Conservation (phyloP, 2,113 vertebrate genomes). For the Plotosus lineatus region DNA sequence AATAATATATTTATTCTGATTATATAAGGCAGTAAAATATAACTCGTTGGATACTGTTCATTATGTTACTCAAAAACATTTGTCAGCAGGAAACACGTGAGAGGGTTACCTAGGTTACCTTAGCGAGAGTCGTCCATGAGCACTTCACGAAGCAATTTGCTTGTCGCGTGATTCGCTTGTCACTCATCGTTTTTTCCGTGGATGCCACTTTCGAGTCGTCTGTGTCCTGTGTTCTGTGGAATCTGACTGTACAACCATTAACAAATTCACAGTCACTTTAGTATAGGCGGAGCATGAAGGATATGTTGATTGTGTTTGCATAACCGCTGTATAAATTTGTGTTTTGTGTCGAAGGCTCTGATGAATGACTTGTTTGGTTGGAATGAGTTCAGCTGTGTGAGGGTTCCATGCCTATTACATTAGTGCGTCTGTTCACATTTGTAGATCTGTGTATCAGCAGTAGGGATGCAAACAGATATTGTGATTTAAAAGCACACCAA, state of each 20-base stretch:
- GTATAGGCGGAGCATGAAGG: constrained; percentile 7
- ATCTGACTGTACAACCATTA: not conserved
- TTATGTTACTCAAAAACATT: too few species aligned
- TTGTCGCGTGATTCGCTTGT: too few species aligned
- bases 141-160: too few species aligned
- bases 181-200: too few species aligned
- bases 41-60: too few species aligned
- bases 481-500: too few species aligned
- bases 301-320: constrained; percentile 39
- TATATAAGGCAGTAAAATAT: too few species aligned
- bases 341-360: constrained; percentile 31
- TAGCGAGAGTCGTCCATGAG: too few species aligned
- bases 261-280: not conserved
- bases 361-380: constrained; percentile 37
- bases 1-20: too few species aligned
- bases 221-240: not conserved
- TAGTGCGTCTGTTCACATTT: constrained; percentile 6
- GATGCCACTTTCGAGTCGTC: not conserved
- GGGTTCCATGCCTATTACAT: constrained; percentile 10
- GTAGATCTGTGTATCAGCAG: not conserved
- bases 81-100: too few species aligned
- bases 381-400: constrained; percentile 39
- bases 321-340: constrained; percentile 45
- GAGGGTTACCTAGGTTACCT: too few species aligned
- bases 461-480: not conserved